phyloP scores from a whole-genome alignment of 2,888 invertebrate species.

The Trachelus tabidus region DNA sequence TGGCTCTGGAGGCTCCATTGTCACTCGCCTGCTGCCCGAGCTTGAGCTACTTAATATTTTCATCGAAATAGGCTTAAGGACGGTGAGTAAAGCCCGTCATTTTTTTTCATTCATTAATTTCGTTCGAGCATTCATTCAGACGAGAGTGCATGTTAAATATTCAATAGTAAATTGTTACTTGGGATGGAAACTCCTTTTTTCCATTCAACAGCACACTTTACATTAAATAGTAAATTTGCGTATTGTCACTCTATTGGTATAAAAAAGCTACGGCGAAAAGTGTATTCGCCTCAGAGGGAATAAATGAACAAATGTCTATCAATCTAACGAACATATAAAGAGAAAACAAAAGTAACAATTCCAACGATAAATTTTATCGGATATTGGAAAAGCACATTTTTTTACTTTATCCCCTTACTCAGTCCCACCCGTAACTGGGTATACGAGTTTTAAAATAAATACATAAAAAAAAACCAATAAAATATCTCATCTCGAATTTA shows the following conservation, averaged over 20 bases:
- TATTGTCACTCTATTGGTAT: background rate
- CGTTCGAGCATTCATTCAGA: conserved; percentile 1
- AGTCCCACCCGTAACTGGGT: background rate
- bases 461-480: background rate
- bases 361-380: background rate
- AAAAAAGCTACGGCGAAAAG: background rate
- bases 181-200: background rate
- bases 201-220: background rate
- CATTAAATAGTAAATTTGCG: background rate
- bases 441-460: background rate
- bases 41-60: conserved; percentile 54
- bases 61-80: conserved; percentile 38
- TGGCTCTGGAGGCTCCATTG: conserved; percentile 40
- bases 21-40: conserved; percentile 23
- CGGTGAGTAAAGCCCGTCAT: conserved; percentile 20
- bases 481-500: background rate
- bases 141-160: background rate
- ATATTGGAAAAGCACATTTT: background rate
- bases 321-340: background rate
- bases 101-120: conserved; percentile 51
- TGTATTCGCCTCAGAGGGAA: background rate
- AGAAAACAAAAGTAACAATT: background rate
- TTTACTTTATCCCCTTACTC: background rate
- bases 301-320: background rate
- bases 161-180: background rate